Base-by-base conservation (phyloP, 1,140 invertebrate genomes). In the Pararge aegeria region DNA sequence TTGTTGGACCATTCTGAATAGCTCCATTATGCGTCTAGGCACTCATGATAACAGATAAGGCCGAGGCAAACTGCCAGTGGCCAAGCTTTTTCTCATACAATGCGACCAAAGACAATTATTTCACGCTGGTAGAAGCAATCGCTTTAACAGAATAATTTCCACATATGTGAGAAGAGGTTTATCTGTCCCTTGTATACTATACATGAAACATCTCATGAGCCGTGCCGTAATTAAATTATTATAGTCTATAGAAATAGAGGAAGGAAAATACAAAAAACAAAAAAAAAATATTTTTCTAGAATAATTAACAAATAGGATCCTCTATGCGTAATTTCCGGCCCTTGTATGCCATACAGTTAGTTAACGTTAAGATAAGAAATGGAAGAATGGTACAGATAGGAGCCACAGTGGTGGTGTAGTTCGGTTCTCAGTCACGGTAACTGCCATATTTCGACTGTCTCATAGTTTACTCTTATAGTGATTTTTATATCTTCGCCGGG, bases 381-480 rank as follows among this genome's bases (percentile, higher is more conserved):
- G 19, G 6, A 30, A 29, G n/a, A 15, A 19, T 34, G 3, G 30
- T 4, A 34, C 30, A 12, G 30, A 4, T 12, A 34, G 30, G 30
- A 7, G 0, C n/a, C 30, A 1, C 30, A 34, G 30, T 34, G 44
- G 15, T 0, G 57, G 40, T 42, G 55, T 42, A 18, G 48, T 70
- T 68, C 42, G 51, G 61, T 59, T 62, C 37, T 59, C 50, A 37
- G 64, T 63, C 61, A 65, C 68, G 50, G 61, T 62, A 68, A 76
- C 78, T 76, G 73, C 75, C 74, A 78, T 78, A 75, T 69, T 54
- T 64, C 56, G 72, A 77, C 72, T 79, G 70, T 69, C 52, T 63
- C 34, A 30, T 55, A 49, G 66, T 66, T 71, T 68, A 68, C 55
- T 59, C 50, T 60, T 24, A 58, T 64, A 61, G 55, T 51, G 29